A percentile compares a stretch with the other conserved stretches of the same genome.
These are phyloP conservation scores for Drosophila dives DNA, from an alignment of 2,888 invertebrate genomes.

Conservation along the genomic window DNA sequence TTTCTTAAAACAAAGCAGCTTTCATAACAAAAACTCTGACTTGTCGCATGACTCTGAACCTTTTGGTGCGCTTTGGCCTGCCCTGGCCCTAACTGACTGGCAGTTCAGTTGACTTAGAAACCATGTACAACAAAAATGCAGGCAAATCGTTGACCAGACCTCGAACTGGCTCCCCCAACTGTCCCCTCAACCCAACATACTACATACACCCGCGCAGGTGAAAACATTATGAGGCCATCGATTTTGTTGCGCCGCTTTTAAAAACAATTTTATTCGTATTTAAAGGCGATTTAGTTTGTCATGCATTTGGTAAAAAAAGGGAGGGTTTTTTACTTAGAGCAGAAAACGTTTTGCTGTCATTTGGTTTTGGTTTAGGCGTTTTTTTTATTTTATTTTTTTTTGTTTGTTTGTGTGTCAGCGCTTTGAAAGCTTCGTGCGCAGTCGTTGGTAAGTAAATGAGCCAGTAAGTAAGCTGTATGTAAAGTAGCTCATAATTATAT, in stretches of 20 bases:
- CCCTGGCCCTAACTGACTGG: constrained; percentile 59
- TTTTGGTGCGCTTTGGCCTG: constrained; percentile 46
- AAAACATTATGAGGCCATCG: constrained; percentile 79
- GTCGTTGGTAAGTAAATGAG: constrained; percentile 45
- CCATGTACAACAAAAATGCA: constrained; percentile 43
- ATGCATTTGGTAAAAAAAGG: constrained; percentile 21
- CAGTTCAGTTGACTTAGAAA: constrained; percentile 58
- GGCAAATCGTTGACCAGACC: constrained; percentile 60
- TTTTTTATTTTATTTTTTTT: constrained; percentile 14
- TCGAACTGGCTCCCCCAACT: constrained; percentile 52
- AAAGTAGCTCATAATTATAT: constrained; percentile 80
- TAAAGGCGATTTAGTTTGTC: constrained; percentile 70
- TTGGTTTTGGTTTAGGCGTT: constrained; percentile 31
- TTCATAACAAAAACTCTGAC: constrained; percentile 21
- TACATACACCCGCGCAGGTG: constrained; percentile 20
- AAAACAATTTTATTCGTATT: constrained; percentile 62
- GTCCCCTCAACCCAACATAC: background rate
- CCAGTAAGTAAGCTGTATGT: constrained; percentile 65
- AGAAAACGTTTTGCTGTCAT: constrained; percentile 46
- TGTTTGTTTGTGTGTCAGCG: constrained; percentile 49
- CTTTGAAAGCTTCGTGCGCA: constrained; percentile 44
- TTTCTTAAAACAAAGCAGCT: constrained; percentile 1
- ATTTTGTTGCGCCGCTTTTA: constrained; percentile 64
- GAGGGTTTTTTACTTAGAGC: constrained; percentile 6
- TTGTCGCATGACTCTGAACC: constrained; percentile 39